Evolutionary conservation across 2,888 invertebrate species (phyloP), one percentile per base, ranked within the genome.

Genomic region (Brachycybe producta): DNA sequence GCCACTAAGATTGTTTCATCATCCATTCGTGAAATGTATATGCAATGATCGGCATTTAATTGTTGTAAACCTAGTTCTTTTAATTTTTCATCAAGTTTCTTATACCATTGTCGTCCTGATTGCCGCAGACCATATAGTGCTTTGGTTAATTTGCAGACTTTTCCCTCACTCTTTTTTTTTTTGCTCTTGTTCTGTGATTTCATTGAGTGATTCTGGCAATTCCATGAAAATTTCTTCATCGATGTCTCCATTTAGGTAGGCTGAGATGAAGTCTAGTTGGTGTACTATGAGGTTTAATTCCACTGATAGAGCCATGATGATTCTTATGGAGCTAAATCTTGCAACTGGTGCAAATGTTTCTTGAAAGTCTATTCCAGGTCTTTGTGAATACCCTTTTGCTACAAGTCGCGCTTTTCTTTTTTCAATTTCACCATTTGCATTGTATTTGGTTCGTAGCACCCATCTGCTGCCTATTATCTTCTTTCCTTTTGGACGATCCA

Each of bases 311-410:
- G 50, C 50, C 24, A 44, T 44, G 2, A 50, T 21, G 2, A 24
- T 21, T 19, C 50, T 2, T 7, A 50, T 50, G 23, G 50, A 50
- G 44, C 19, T 42, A 11, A 26, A 2, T 4, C 35, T 11, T 5
- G 50, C 50, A 8, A 50, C 50, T 11, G 43, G 43, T 2, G 42
- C 34, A n/a, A 42, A 49, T 2, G 28, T 49, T 28, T 49, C 49
- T 2, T 28, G 2, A n/a, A 19, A 49, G 28, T 49, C 39, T 19
- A 49, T 30, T 5, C 42, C 49, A 19, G 2, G 21, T 11, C 27
- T 4, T 28, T 43, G 49, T 13, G 43, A 23, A 28, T 24, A 49
- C 8, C 49, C 49, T 42, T 43, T 49, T 17, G 42, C 42, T 5
- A 49, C 42, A 17, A 49, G 39, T 13, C 48, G 15, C 4, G 39